These are phyloP conservation scores for Macrobrachium nipponense DNA, from an alignment of 1,140 invertebrate species.

Conservation along the genomic window DNA sequence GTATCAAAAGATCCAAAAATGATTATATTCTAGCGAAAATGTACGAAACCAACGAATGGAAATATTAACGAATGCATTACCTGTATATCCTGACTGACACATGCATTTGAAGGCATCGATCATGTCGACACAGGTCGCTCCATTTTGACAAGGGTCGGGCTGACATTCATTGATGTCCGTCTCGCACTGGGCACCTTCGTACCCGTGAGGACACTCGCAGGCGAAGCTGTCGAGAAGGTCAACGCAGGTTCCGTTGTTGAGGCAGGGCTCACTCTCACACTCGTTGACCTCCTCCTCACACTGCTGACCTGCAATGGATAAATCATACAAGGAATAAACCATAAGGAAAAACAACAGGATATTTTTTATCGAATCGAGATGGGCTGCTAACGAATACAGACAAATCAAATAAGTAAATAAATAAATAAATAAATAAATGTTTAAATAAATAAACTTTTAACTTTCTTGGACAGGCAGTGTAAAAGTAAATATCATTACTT, in stretches of 20 bases:
- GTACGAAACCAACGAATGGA: neutral
- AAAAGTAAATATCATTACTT: no score
- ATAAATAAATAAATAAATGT: no score
- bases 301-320: slow-evolving; percentile 59
- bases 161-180: slow-evolving; percentile 70
- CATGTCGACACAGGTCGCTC: slow-evolving; percentile 74
- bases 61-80: slow-evolving; percentile 66
- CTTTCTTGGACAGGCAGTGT: no score
- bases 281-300: slow-evolving; percentile 74
- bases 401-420: no score
- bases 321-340: no score
- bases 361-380: no score
- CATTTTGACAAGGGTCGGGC: slow-evolving; percentile 68
- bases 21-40: neutral
- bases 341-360: no score
- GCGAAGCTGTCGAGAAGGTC: slow-evolving; percentile 69
- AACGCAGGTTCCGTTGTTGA: slow-evolving; percentile 72
- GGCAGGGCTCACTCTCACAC: slow-evolving; percentile 72
- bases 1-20: no score
- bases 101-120: slow-evolving; percentile 91
- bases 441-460: no score
- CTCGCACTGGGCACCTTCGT: slow-evolving; percentile 71
- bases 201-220: slow-evolving; percentile 69
- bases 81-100: slow-evolving; percentile 86
- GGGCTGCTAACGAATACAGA: no score